phyloP scores from a whole-genome alignment of 2,113 vertebrate species.

The Trochalopteron elliotii region DNA sequence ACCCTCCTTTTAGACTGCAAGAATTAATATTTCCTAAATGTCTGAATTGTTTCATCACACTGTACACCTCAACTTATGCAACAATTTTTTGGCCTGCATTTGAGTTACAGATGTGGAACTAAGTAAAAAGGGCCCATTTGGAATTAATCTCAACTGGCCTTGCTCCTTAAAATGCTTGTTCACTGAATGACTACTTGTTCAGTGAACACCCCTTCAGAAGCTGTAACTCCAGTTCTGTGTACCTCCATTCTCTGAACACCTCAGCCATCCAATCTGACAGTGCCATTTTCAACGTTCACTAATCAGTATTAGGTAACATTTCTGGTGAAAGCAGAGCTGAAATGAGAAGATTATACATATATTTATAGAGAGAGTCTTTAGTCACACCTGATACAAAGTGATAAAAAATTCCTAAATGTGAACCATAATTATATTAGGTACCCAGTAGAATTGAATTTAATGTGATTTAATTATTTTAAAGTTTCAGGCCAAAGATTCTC shows the following conservation, averaged over 20 bases:
- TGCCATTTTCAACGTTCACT: neutral
- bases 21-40: neutral
- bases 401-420: neutral
- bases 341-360: neutral
- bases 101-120: neutral
- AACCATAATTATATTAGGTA: neutral
- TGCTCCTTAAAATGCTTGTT: neutral
- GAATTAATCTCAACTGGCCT: neutral
- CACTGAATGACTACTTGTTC: neutral
- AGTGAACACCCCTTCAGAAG: neutral
- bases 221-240: neutral
- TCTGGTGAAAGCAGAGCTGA: neutral
- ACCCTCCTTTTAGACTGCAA: neutral
- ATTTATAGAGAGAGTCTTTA: neutral
- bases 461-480: neutral
- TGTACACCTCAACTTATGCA: neutral
- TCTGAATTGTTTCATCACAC: neutral
- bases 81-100: neutral
- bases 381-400: neutral
- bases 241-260: neutral
- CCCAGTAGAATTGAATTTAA: neutral
- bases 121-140: neutral
- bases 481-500: neutral
- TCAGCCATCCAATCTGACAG: neutral
- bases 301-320: neutral